Base-by-base conservation (phyloP, 2,888 invertebrate species). In the Lepidocyrtinus sp. region DNA sequence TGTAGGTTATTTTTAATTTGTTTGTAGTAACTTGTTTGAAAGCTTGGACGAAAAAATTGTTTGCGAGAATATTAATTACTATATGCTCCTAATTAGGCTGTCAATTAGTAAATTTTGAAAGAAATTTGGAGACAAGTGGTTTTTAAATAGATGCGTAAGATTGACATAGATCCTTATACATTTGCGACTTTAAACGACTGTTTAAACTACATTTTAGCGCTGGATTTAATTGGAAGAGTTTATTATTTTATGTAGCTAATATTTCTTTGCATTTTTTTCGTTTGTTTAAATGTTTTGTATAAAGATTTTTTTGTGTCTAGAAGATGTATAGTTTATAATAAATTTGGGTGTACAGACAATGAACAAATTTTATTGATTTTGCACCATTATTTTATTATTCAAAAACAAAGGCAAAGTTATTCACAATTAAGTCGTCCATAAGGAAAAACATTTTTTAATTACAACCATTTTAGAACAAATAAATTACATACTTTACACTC, bases 141-240 rank as follows among this genome's bases (percentile, higher is more conserved):
- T 75, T 70, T 76, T 76, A 76, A 70, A 26, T 76, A 70, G 59
- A 76, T 76, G 76, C 64, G 76, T 76, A 76, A 70, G 75, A 55
- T 1, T 50, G 17, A 12, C 15, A 12, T 7, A n/a, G n/a, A n/a
- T n/a, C n/a, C n/a, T n/a, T n/a, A n/a, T n/a, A n/a, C 17, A n/a
- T 50, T 50, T 50, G 17, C 17, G 50, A 50, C 50, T 50, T 50
- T 50, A 50, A 50, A 50, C 17, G 50, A 50, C 50, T 50, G 50
- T 15, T 50, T n/a, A 50, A 50, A 15, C 12, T 50, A n/a, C 5
- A 36, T 5, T 50, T n/a, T n/a, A 17, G 12, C 12, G 15, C 17
- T 50, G 12, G n/a, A n/a, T 50, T 7, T 12, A 50, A 50, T 50
- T 50, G 50, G 50, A 50, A 50, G 50, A 50, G 50, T 50, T 50